A percentile compares a stretch with the other conserved stretches of the same genome.
phyloP scores from a whole-genome alignment of 1,140 invertebrate species.

The Meloidogyne floridensis region DNA sequence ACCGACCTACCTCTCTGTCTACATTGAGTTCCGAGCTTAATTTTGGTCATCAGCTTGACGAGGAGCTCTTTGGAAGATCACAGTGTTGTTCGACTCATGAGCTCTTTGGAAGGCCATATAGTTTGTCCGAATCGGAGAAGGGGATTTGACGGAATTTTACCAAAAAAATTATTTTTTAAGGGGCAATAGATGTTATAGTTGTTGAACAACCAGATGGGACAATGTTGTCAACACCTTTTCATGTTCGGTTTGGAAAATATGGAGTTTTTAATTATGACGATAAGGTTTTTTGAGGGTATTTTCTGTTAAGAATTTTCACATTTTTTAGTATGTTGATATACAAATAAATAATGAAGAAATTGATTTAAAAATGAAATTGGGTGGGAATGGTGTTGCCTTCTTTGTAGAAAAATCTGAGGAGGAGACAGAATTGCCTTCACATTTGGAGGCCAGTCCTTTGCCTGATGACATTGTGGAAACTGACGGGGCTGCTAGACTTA shows the following conservation, averaged over 20 bases:
- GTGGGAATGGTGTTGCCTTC: constrained; percentile 96
- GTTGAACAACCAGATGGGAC: constrained; percentile 93
- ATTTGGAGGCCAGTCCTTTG: constrained; percentile 53
- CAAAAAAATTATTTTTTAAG: constrained; percentile 65
- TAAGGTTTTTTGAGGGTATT: constrained; percentile 77
- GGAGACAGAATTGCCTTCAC: constrained; percentile 44
- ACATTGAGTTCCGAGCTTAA: too few species aligned
- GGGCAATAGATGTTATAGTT: constrained; percentile 97
- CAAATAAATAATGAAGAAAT: constrained; percentile 92
- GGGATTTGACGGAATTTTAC: too few species aligned
- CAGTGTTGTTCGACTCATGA: too few species aligned
- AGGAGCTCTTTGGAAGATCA: too few species aligned
- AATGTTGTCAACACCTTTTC: constrained; percentile 93
- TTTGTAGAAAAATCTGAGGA: constrained; percentile 79
- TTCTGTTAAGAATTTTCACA: constrained; percentile 17
- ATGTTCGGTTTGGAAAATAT: constrained; percentile 97
- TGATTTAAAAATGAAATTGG: constrained; percentile 94
- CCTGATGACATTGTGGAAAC: constrained; percentile 24
- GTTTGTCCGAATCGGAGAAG: too few species aligned
- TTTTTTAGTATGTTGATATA: constrained; percentile 82
- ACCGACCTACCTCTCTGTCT: not conserved
- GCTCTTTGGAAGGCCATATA: too few species aligned
- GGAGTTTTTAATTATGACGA: constrained; percentile 90
- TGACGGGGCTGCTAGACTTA: not conserved
- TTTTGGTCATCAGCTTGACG: too few species aligned